Evolutionary conservation across 2,113 vertebrate genomes (phyloP), one percentile per base, ranked within the genome.

Genomic region (Hippocampus guttulatus): DNA sequence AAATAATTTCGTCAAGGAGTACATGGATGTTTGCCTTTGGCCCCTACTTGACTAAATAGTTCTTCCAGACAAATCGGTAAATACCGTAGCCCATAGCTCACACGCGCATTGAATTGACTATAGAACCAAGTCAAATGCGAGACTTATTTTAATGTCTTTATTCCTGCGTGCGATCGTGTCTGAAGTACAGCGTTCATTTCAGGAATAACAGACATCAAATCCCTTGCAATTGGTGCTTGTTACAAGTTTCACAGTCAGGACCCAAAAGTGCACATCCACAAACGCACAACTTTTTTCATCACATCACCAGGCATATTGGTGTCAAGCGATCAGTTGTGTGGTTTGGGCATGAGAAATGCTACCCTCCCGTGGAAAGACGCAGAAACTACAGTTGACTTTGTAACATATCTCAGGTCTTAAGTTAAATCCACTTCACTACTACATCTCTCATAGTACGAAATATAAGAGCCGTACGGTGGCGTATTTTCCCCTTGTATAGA

Each of bases 271-370:
- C 21, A 25, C 14, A 73, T n/a, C 47, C 27, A 71, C 76, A 75
- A 45, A 78, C 5, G 80, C 57, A 68, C 16, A 20, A 14, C 71
- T n/a, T 54, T 54, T 30, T 68, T 57, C 54, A 80, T 79, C 81
- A 76, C 80, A 84, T 73, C 77, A 49, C 74, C 76, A 88, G 88
- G 85, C 88, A 84, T 78, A 80, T 40, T 55, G 80, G 86, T 85
- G 82, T 80, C 81, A 81, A 83, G 73, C 45, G 64, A 85, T 66
- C 58, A 41, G 60, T 70, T 68, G 86, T 30, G 67, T 15, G 21
- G 78, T 67, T 68, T 3, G 43, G 41, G 12, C 38, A 73, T 78
- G 69, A 69, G 38, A 75, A 84, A 83, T 7, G 30, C 65, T 75
- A 61, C 85, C 88, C 78, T 67, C 88, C 0, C 63, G 81, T 88